A percentile compares a stretch with the other conserved stretches of the same genome.
phyloP scores from a whole-genome alignment of 1,140 invertebrate genomes.

The Ectropis grisescens region DNA sequence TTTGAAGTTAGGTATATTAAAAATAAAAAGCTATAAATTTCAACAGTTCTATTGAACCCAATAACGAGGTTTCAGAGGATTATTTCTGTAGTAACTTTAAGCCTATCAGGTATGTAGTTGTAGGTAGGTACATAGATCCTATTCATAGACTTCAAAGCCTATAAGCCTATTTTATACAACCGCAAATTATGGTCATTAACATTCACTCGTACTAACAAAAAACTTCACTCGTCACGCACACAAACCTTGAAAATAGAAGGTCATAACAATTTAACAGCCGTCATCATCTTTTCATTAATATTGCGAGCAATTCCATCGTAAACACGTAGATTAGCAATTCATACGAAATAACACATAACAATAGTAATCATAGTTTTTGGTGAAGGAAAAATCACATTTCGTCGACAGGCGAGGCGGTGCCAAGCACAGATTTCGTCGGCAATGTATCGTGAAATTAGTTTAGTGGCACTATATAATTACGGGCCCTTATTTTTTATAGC shows the following conservation, averaged over 20 bases:
- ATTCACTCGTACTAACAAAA: too few species aligned
- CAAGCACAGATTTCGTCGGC: conserved; percentile 67
- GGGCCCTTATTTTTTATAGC: conserved; percentile 54
- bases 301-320: conserved; percentile 24
- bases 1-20: too few species aligned
- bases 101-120: too few species aligned
- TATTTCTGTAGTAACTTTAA: too few species aligned
- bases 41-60: too few species aligned
- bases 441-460: conserved; percentile 70
- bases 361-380: conserved; percentile 54
- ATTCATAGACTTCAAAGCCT: too few species aligned
- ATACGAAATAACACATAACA: conserved; percentile 60
- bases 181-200: too few species aligned
- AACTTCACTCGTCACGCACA: neutral
- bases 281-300: conserved; percentile 26
- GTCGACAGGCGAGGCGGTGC: conserved; percentile 53
- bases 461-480: conserved; percentile 69
- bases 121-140: too few species aligned
- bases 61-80: too few species aligned
- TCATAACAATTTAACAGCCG: conserved; percentile 15
- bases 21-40: too few species aligned
- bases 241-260: conserved; percentile 19
- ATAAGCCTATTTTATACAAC: too few species aligned
- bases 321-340: conserved; percentile 50
- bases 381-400: conserved; percentile 57